Evolutionary conservation across 2,797 vertebrate species (phyloP).

Genomic region (Pelodytes ibericus): DNA sequence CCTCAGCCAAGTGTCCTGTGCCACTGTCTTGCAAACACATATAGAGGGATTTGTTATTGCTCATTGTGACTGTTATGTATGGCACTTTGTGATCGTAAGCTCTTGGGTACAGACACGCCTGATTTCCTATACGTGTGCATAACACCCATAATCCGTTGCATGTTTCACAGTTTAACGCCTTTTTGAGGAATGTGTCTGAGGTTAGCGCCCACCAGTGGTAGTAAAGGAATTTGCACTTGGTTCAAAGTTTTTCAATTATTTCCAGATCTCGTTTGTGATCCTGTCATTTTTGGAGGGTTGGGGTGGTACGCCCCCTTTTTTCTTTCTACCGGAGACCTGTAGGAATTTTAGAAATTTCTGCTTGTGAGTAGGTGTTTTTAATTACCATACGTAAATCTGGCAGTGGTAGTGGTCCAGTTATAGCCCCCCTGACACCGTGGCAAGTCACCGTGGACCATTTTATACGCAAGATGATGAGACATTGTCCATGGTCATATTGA

Average conservation of each 20-base stretch:
- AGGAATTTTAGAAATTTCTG: no score
- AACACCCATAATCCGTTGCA: neutral
- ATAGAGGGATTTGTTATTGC: slow-evolving; percentile 18
- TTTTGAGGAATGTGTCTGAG: neutral
- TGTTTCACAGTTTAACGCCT: neutral
- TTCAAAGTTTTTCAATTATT: neutral
- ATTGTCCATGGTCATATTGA: neutral
- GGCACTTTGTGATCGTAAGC: slow-evolving; percentile 24
- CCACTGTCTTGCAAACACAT: neutral
- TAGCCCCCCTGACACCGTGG: no score
- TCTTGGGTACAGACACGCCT: neutral
- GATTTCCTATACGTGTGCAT: neutral
- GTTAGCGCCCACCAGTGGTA: neutral
- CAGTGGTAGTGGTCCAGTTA: no score
- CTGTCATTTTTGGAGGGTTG: no score
- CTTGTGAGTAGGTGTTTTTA: no score
- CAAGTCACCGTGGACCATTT: no score
- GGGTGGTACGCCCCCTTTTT: no score
- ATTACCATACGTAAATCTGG: no score
- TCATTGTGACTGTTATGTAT: slow-evolving; percentile 1
- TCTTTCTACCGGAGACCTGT: no score
- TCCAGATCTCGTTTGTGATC: no score
- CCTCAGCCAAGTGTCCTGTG: neutral
- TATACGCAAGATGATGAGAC: no score
- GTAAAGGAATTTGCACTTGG: neutral